Percentiles rank a stretch among this genome's conserved stretches.
Evolutionary conservation across 2,797 vertebrate species (phyloP).

Genomic region (Chelon auratus): DNA sequence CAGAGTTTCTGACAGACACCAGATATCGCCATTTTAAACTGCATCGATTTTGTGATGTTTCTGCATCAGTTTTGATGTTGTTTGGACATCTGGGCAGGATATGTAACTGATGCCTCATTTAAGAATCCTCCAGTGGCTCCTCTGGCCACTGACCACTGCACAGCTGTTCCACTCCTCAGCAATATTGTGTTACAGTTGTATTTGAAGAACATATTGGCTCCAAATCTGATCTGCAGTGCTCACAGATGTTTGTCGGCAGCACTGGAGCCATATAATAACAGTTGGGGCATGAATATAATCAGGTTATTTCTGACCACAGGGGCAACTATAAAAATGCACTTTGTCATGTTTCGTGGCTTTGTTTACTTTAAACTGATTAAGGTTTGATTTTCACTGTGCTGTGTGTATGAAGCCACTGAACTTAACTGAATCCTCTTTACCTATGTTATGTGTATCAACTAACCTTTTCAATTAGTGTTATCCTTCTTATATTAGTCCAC

Average conservation of each 20-base stretch:
- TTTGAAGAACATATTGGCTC: conserved; percentile 30
- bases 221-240: conserved; percentile 29
- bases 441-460: too few relatives aligned
- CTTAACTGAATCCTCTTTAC: neutral
- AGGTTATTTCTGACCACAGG: conserved; percentile 17
- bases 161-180: conserved; percentile 35
- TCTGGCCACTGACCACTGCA: conserved; percentile 47
- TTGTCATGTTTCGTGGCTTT: neutral
- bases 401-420: conserved; percentile 6
- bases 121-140: conserved; percentile 23
- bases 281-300: conserved; percentile 6
- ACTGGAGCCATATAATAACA: neutral
- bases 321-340: conserved; percentile 6
- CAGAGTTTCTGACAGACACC: neutral
- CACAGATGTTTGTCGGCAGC: conserved; percentile 26
- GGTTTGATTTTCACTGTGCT: neutral
- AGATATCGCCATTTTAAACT: conserved; percentile 13
- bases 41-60: conserved; percentile 8
- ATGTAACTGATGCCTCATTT: conserved; percentile 26
- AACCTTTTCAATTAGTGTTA: too few relatives aligned
- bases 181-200: conserved; percentile 32
- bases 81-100: conserved; percentile 37
- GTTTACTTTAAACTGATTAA: neutral
- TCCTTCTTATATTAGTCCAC: neutral
- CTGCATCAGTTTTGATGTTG: conserved; percentile 43